Base-by-base conservation (phyloP, 1,140 invertebrate genomes). In the Macrobrachium rosenbergii region DNA sequence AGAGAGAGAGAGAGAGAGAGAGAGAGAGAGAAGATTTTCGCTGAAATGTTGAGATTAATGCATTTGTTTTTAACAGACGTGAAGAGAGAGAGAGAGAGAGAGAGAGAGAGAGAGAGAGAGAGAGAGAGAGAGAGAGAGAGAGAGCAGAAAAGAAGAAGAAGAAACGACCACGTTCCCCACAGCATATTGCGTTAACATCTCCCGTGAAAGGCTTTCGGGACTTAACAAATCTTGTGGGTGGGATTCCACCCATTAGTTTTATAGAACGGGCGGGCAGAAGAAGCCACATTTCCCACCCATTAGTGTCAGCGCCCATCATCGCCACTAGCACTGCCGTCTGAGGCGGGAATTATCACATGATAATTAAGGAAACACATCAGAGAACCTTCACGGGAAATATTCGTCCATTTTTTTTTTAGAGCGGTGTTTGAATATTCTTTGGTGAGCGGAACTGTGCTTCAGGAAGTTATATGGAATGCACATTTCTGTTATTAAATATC, bases 101-200 rank as follows among this genome's bases (percentile, higher is more conserved):
- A n/a, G 28, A 75, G 73, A 14, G 37, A 43, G 28, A 43, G 73
- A n/a, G n/a, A 6, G 28, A 43, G 28, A n/a, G 12, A 14, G 73
- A 11, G 7, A 43, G 58, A 21, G 28, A 75, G 7, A 43, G 37
- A n/a, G 28, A 75, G 73, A 14, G 37, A 43, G 28, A 43, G 73
- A n/a, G n/a, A 6, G 28, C 14, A 43, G 11, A 43, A 23, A 23
- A 17, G 72, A 28, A 17, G n/a, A 19, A 5, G 21, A 23, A 43
- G 28, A 8, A 43, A 52, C 37, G 17, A 52, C 58, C 73, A 75
- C 58, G 72, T 2, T 37, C 58, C 73, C 73, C 37, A 37, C 58
- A 75, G 58, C 37, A 45, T 45, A 75, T 52, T 45, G 58, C 58
- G 58, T 75, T 75, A 45, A 75, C 73, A 17, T 75, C 28, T 19